Evolutionary conservation across 2,888 invertebrate genomes (phyloP), one percentile per base, ranked within the genome.

Genomic region (Stegana nigrithorax): DNA sequence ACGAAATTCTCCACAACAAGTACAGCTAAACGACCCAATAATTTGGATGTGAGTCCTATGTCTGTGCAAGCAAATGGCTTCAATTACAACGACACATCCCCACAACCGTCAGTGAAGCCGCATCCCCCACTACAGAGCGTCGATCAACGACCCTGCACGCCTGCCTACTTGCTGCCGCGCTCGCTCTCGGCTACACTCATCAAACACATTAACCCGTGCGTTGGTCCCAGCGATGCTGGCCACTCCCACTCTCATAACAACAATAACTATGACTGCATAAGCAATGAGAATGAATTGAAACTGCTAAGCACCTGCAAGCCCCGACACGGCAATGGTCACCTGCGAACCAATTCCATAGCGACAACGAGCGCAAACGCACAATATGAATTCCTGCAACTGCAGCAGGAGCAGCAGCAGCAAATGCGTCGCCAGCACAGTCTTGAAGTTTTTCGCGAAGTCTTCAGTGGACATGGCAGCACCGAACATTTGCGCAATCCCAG

Each of bases 361-460:
- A 72, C 64, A 53, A 71, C 66, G 19, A 39, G 56, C 36, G 32
- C 17, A 7, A 27, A n/a, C 12, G 45, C 29, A 32, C 29, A 29
- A 53, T 17, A 14, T 14, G 39, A 44, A 29, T 27, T 2, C 1
- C 4, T 5, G 10, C n/a, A 10, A 44, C n/a, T 27, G 27, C 12
- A 51, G 39, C 10, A 58, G 59, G 14, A 67, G n/a, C 42, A 42
- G 23, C 53, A 77, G 62, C 82, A 81, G 36, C 81, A 83, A 63
- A 80, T 86, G 63, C 81, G 83, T 1, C 86, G 92, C 0, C 92
- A 92, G 77, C 90, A 90, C 62, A 92, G 93, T 0, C 83, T 93
- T 29, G 93, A 93, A 73, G 91, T 92, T 56, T 93, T 93, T 58
- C 90, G 90, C 60, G 92, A 93, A 73, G 89, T 93, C 3, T 93